Conservation (phyloP, 2,888 invertebrate genomes). For the Drosophila greeni region DNA sequence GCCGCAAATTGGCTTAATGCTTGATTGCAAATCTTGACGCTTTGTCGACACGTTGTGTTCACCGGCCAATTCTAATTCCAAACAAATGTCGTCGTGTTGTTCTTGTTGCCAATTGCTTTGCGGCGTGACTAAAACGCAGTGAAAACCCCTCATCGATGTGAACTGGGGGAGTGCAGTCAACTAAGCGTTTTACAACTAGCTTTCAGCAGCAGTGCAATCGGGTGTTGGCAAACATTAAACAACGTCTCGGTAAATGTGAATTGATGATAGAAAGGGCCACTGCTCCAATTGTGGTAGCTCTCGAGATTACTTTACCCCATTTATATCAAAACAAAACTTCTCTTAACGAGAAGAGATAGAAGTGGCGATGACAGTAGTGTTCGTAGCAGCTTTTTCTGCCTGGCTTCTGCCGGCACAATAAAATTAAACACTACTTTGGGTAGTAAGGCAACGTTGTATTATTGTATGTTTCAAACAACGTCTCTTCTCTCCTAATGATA, state of each 20-base stretch:
- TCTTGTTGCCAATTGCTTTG: conserved; percentile 16
- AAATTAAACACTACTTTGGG: no score
- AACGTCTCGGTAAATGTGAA: conserved; percentile 8
- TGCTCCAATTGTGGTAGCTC: conserved; percentile 54
- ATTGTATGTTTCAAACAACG: no score
- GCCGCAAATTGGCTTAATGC: conserved; percentile 69
- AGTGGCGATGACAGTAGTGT: no score
- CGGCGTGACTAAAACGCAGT: conserved; percentile 46
- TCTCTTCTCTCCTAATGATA: no score
- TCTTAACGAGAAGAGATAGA: not conserved
- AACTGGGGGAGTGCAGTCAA: conserved; percentile 44
- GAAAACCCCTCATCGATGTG: not conserved
- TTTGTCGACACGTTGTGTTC: conserved; percentile 63
- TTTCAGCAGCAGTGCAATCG: conserved; percentile 42
- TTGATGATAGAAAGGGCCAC: not conserved
- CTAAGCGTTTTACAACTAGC: conserved; percentile 47
- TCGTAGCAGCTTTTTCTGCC: no score
- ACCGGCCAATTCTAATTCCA: conserved; percentile 67
- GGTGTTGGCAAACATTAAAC: conserved; percentile 42
- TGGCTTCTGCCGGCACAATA: no score
- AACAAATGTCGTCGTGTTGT: conserved; percentile 58
- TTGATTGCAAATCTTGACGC: conserved; percentile 72
- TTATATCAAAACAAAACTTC: not conserved
- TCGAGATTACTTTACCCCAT: not conserved
- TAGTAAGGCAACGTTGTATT: no score